Evolutionary conservation across 1,140 invertebrate species (phyloP), one percentile per base, ranked within the genome.

Genomic region (Drosophila serrata): DNA sequence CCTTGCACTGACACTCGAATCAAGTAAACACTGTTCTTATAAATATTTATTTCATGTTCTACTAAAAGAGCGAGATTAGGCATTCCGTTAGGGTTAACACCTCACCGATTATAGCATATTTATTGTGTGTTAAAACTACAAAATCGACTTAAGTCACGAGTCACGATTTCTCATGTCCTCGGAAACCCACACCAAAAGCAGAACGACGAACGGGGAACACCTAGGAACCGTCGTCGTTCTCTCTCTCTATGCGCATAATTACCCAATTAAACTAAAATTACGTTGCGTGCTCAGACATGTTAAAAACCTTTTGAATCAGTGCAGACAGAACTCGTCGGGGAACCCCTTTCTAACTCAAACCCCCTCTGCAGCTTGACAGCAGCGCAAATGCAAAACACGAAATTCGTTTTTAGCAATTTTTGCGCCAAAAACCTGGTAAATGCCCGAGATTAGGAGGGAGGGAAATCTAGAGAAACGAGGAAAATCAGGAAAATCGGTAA

Each of bases 221-320:
- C 67, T 42, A 40, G 65, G 42, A 76, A 77, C 29, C 75, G 46
- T 58, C 73, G 60, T 53, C 73, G 60, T 48, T 88, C 73, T 57
- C 49, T 88, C 73, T 91, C 76, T 91, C 87, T 87, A 90, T 90
- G 86, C 82, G 86, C 86, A 90, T 90, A 91, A 91, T 91, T 91
- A 91, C 90, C 88, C 90, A 90, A 91, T 91, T 91, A 91, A 91
- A 91, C 80, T 85, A 76, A 91, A 91, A 91, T 91, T 91, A 91
- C 90, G 88, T 91, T 91, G 90, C 88, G 90, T 91, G 88, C 88
- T 91, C 88, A 91, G 88, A 91, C 88, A 91, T 91, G 90, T 91
- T 91, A 90, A 91, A 90, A 91, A 81, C 79, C 75, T 70, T 63
- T 58, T 67, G 74, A 86, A 77, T 75, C 84, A 88, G 70, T 80